Evolutionary conservation across 2,113 vertebrate genomes (phyloP).

Genomic region (Python bivittatus): DNA sequence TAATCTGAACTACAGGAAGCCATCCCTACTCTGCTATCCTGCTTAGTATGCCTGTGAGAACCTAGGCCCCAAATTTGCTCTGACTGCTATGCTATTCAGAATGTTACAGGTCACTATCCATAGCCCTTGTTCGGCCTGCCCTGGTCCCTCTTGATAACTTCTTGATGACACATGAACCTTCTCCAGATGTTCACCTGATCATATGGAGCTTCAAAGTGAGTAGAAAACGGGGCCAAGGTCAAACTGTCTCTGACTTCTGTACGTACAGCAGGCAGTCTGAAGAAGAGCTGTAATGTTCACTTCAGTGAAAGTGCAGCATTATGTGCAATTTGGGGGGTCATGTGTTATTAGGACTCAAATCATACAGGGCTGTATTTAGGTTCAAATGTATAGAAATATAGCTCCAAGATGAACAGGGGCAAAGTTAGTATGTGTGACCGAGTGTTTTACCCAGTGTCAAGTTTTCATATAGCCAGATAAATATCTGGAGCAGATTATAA

Average conservation of each 20-base stretch:
- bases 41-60: background rate
- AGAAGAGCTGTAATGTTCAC: background rate
- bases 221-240: background rate
- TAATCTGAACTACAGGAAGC: background rate
- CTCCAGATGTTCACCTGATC: background rate
- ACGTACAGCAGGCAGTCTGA: background rate
- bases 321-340: background rate
- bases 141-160: background rate
- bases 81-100: background rate
- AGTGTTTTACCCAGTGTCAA: background rate
- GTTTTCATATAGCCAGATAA: background rate
- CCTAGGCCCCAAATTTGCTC: background rate
- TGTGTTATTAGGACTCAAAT: background rate
- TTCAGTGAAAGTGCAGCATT: background rate
- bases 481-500: background rate
- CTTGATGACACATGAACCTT: background rate
- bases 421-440: background rate
- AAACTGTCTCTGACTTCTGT: background rate
- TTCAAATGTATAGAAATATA: background rate
- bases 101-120: background rate
- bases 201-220: background rate
- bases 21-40: background rate
- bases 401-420: background rate
- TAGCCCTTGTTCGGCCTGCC: background rate
- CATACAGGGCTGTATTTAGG: background rate